Conservation (phyloP, 2,113 vertebrate genomes). For the Pangasianodon gigas region DNA sequence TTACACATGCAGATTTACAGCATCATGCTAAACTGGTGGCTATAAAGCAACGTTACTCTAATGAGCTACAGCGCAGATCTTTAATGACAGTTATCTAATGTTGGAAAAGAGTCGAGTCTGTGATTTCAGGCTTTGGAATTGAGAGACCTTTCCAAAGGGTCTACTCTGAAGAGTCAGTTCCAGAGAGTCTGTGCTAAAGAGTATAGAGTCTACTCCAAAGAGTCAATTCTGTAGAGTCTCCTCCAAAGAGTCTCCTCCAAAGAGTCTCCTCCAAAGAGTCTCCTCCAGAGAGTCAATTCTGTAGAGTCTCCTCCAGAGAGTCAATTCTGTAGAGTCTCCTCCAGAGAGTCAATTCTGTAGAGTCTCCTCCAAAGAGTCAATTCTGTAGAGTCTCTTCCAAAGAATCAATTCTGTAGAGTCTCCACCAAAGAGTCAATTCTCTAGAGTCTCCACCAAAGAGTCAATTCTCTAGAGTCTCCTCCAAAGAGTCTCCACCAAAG, state of each 20-base stretch:
- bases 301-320: background rate
- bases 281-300: background rate
- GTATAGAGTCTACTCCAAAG: background rate
- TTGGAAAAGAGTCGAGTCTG: background rate
- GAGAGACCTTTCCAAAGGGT: background rate
- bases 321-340: background rate
- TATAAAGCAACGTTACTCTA: background rate
- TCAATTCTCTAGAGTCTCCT: background rate
- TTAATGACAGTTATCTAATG: background rate
- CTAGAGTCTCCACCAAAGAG: background rate
- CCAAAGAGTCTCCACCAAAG: accelerated
- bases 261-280: background rate
- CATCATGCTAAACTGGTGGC: background rate
- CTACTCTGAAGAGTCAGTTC: background rate
- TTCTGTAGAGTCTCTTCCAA: accelerated
- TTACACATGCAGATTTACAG: background rate
- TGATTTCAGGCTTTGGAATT: background rate
- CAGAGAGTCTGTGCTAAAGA: background rate
- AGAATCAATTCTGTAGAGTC: background rate
- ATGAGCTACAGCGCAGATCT: background rate
- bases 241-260: background rate
- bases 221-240: background rate
- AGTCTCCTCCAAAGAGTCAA: background rate
- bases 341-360: background rate
- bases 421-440: accelerated